Evolutionary conservation across 2,888 invertebrate species (phyloP).

Genomic region (Tortricodes alternella): DNA sequence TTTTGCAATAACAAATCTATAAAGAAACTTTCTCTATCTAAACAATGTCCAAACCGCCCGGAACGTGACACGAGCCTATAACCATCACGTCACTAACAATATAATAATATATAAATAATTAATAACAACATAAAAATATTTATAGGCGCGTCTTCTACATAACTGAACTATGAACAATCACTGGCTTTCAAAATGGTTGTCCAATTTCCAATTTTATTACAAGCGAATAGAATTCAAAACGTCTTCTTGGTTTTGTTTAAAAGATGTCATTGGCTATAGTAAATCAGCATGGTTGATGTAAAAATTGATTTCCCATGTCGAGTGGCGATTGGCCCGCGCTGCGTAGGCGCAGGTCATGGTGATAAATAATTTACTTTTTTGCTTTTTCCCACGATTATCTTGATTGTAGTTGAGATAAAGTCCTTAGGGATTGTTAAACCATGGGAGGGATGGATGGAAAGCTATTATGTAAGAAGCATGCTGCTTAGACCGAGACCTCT

Average conservation of each 20-base stretch:
- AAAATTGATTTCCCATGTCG: constrained; percentile 64
- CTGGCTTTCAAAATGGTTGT: not conserved
- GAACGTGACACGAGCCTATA: constrained; percentile 19
- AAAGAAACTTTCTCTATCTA: constrained; percentile 7
- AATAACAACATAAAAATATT: constrained; percentile 32
- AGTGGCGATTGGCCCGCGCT: constrained; percentile 43
- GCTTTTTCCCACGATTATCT: constrained; percentile 30
- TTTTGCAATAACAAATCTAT: constrained; percentile 14
- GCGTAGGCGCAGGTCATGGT: constrained; percentile 52
- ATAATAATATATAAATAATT: constrained; percentile 27
- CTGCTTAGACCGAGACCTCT: too few species aligned
- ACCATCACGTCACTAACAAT: constrained; percentile 25
- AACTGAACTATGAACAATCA: constrained; percentile 30
- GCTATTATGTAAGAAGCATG: not conserved
- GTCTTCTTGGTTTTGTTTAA: not conserved
- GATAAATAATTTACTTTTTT: constrained; percentile 52
- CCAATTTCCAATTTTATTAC: not conserved
- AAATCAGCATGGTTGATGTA: constrained; percentile 39
- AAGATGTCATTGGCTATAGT: constrained; percentile 27
- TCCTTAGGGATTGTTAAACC: constrained; percentile 2
- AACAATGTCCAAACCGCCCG: constrained; percentile 11
- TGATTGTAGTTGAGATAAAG: constrained; percentile 6
- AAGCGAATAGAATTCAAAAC: not conserved
- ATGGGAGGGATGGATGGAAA: constrained; percentile 19
- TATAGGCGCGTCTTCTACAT: constrained; percentile 35